Base-by-base conservation (phyloP, 53 echinoderm and acorn worm genomes). In the Holothuria leucospilota region DNA sequence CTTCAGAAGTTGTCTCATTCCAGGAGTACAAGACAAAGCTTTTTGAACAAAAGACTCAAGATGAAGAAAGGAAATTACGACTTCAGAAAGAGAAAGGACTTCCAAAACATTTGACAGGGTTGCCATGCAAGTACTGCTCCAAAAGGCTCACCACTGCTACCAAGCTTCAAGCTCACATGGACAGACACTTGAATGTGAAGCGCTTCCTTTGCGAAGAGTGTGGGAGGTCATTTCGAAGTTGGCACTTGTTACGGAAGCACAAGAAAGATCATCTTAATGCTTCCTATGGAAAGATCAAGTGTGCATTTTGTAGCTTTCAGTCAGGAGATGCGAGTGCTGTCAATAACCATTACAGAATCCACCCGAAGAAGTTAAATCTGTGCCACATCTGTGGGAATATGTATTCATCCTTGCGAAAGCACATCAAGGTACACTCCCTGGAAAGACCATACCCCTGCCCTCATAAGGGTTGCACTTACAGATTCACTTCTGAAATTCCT, bases 351-450 rank as follows among this genome's bases (percentile, higher is more conserved):
- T 75, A 75, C 51, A 75, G 75, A 51, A 75, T 75, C 23, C 75
- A 75, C 23, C 75, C 75, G 9, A 75, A 75, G 52, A 49, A 75
- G 11, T 52, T 42, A 49, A 40, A 75, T 21, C 75, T 75, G 24
- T 75, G 75, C 51, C 75, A 75, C 75, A 75, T 75, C 9, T 75
- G 75, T 75, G 75, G 75, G 23, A 75, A 75, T 27, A 75, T 75
- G 75, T 75, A 75, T 20, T 75, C 75, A 6, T 75, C 75, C 13
- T 28, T 75, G 24, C 25, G 75, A 42, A 75, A 75, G 52, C 75
- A 75, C 52, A 42, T 75, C 9, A 75, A 75, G 39, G 75, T 75
- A 8, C 75, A 75, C 51, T 75, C 75, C 4, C 24, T 24, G 75
- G 75, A 75, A 7, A 42, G 75, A n/a, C 75, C 75, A 15, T 75